Base-by-base conservation (phyloP, 2,113 vertebrate species). In the Vicugna pacos region DNA sequence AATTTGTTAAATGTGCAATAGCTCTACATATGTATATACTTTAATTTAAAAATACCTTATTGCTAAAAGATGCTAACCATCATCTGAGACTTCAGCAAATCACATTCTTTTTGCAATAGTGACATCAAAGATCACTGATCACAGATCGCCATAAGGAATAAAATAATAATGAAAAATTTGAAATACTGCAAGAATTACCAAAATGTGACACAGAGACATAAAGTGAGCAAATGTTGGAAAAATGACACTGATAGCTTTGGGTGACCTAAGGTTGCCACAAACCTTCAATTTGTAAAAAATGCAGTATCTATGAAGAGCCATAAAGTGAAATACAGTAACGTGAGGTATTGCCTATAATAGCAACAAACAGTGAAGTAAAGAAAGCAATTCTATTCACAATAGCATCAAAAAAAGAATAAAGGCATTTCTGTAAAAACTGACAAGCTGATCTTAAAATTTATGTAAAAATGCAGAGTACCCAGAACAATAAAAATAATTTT, bases 371-470 rank as follows among this genome's bases (percentile, higher is more conserved):
- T 67, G 38, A 93, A 94, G 93, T 93, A 79, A 65, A 30, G 48
- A 76, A 93, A 69, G 64, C 3, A 80, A 8, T 93, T 77, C 19
- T 30, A 62, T 62, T 96, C 38, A 85, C 13, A 76, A 24, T 50
- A 81, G 9, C 42, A 75, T 84, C 50, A 90, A 89, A 84, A 89
- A 84, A 85, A 58, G 1, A 92, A 65, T 60, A 73, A 86, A 76
- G 22, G 14, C 3, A 92, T 42, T 88, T 94, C 94, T 89, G 6
- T n/a, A 89, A 65, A 88, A 89, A 52, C 42, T 85, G 3, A 77
- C 16, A 86, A 72, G 13, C 20, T 95, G 19, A 77, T 67, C 52
- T 54, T 76, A 76, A 95, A 91, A 83, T 86, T 91, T 70, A 17
- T 26, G 58, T 76, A 52, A 85, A 84, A 50, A 84, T 42, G 3